Evolutionary conservation across 1,140 invertebrate genomes (phyloP).

Genomic region (Gyrodactylus salaris): DNA sequence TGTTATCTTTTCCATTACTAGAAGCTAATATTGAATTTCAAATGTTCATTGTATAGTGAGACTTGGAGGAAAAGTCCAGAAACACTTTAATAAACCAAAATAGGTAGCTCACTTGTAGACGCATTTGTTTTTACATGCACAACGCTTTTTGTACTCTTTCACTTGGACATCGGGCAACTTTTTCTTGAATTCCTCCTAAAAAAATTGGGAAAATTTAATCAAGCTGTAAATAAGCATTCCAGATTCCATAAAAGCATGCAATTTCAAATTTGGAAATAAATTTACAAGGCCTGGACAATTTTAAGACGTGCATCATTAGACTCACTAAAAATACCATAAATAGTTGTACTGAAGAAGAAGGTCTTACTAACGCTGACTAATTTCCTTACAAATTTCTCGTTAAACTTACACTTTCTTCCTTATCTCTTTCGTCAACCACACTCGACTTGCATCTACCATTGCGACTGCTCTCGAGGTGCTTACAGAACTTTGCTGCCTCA

Average conservation of each 20-base stretch:
- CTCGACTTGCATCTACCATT: conserved; percentile 1
- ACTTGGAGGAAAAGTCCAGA: not conserved
- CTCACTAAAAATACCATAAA: not conserved
- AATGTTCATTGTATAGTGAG: not conserved
- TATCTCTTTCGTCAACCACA: not conserved
- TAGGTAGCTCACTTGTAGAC: not conserved
- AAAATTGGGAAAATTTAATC: not conserved
- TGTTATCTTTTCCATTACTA: not conserved
- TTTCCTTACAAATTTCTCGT: not conserved
- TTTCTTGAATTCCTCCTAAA: too few relatives aligned
- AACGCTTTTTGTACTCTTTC: not conserved
- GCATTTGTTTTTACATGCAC: not conserved
- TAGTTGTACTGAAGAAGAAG: not conserved
- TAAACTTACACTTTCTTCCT: not conserved
- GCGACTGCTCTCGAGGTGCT: not conserved
- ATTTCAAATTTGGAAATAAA: not conserved
- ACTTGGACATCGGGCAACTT: not conserved
- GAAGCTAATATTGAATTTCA: not conserved
- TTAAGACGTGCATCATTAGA: too few relatives aligned
- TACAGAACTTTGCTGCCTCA: conserved; percentile 11
- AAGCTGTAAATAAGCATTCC: not conserved
- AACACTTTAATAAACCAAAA: not conserved
- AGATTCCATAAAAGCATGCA: not conserved
- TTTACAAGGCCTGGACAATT: too few relatives aligned
- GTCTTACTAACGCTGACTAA: not conserved